Conservation (phyloP, 2,888 invertebrate genomes). For the Arrhopalites spinosus region DNA sequence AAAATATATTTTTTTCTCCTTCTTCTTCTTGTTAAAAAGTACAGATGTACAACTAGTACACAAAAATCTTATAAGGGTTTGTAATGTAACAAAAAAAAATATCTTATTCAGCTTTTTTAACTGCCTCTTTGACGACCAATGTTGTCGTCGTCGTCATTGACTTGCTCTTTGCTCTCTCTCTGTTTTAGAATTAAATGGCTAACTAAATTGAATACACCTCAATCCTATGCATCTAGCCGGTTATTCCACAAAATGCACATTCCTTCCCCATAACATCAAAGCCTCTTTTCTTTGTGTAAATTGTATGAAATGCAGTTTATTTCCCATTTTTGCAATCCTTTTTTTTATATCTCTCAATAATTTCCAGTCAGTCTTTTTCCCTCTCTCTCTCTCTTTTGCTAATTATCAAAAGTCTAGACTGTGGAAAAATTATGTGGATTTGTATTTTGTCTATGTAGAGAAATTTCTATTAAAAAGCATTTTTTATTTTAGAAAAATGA, state of each 20-base stretch:
- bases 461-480: no score
- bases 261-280: neutral
- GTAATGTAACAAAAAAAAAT: no score
- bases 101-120: no score
- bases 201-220: neutral
- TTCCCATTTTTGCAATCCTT: neutral
- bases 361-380: neutral
- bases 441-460: no score
- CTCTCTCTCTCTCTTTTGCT: no score
- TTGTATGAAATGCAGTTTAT: neutral
- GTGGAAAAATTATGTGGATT: no score
- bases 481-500: no score
- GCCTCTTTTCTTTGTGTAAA: conserved; percentile 4
- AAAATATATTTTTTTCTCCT: neutral
- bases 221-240: neutral
- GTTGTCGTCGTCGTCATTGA: no score
- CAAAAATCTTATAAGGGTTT: no score
- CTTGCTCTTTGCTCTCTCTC: no score
- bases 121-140: no score
- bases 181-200: neutral
- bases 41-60: neutral
- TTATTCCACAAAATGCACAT: conserved; percentile 24
- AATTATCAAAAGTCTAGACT: no score
- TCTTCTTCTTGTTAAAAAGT: neutral
- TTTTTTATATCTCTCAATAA: neutral